A percentile compares a stretch with the other conserved stretches of the same genome.
These are phyloP conservation scores for Xenotilapia longispinis DNA, from an alignment of 2,113 vertebrate species.

Conservation along the genomic window DNA sequence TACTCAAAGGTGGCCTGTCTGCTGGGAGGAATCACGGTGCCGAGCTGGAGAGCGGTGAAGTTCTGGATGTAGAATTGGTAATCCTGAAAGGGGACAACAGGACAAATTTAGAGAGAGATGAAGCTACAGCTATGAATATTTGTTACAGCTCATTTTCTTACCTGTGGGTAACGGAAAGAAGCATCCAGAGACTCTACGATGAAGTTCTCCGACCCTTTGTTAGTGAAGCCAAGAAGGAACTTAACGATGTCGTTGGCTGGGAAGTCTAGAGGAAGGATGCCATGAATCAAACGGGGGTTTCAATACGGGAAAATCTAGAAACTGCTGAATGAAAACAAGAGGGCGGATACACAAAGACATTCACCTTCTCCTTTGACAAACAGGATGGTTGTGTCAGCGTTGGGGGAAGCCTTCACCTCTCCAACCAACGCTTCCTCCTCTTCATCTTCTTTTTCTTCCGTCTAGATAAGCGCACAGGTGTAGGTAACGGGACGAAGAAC, in stretches of 20 bases:
- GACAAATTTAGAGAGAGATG: not conserved
- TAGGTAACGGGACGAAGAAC: not conserved
- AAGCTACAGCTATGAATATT: not conserved
- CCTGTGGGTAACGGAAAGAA: slow-evolving; percentile 95
- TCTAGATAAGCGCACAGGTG: slow-evolving; percentile 66
- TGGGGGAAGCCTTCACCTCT: slow-evolving; percentile 92
- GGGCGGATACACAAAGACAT: accelerated
- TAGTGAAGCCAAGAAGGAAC: slow-evolving; percentile 95
- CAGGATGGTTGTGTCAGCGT: slow-evolving; percentile 93
- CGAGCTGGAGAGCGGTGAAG: slow-evolving; percentile 93
- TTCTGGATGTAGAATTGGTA: slow-evolving; percentile 99
- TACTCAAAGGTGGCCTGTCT: slow-evolving; percentile 96
- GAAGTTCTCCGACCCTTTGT: slow-evolving; percentile 91
- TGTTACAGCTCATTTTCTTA: not conserved
- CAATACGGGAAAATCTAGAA: accelerated
- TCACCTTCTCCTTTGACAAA: slow-evolving; percentile 98
- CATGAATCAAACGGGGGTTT: not conserved
- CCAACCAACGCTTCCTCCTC: slow-evolving; percentile 84
- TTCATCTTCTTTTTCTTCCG: slow-evolving; percentile 88
- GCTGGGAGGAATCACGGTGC: slow-evolving; percentile 81
- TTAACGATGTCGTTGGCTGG: slow-evolving; percentile 97
- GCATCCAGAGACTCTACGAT: slow-evolving; percentile 91
- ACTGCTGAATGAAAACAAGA: not conserved
- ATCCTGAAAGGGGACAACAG: slow-evolving; percentile 50
- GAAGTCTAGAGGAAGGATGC: slow-evolving; percentile 75